Base-by-base conservation (phyloP, 2,113 vertebrate genomes). In the Mastomys natalensis region DNA sequence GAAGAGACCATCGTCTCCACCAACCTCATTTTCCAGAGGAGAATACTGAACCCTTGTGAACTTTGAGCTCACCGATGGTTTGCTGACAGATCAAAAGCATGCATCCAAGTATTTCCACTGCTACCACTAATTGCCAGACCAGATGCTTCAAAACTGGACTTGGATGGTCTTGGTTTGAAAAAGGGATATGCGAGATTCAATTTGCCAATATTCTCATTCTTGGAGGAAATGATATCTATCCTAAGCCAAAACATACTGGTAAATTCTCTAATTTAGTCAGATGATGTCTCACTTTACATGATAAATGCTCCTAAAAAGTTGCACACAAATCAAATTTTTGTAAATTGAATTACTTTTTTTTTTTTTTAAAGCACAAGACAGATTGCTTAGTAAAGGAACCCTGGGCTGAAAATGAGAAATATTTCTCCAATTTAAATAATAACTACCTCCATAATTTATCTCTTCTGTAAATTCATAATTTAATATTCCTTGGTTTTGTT, bases 341-440 rank as follows among this genome's bases (percentile, higher is more conserved):
- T 95, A 97, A 98, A 98, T 98, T 95, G 94, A 97, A 97, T 98
- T 98, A 96, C 94, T 97, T 95, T 96, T 97, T 98, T 96, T n/a
- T 74, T 58, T 26, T 51, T 51, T 51, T 11, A 51, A 51, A 51
- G 96, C 97, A 95, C 73, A 97, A 98, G 96, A 97, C 89, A 97
- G 97, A 98, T 98, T 97, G 96, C 96, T 97, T 96, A 96, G 93
- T 96, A 94, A 96, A 97, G 78, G 96, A 97, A 98, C 95, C 96
- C 97, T 96, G 91, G 96, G 96, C 96, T 97, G 97, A 97, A 98
- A 97, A 97, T 97, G 96, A 97, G 97, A 98, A 97, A 97, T 97
- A 97, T 97, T 98, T 98, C 97, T 97, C 93, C 96, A 97, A 97
- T 97, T 98, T 98, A 97, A 98, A 97, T 98, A 98, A 98, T 97